These are phyloP conservation scores for Hemicentrotus pulcherrimus DNA, from an alignment of 35 echinoderm and acorn worm genomes.

Conservation along the genomic window DNA sequence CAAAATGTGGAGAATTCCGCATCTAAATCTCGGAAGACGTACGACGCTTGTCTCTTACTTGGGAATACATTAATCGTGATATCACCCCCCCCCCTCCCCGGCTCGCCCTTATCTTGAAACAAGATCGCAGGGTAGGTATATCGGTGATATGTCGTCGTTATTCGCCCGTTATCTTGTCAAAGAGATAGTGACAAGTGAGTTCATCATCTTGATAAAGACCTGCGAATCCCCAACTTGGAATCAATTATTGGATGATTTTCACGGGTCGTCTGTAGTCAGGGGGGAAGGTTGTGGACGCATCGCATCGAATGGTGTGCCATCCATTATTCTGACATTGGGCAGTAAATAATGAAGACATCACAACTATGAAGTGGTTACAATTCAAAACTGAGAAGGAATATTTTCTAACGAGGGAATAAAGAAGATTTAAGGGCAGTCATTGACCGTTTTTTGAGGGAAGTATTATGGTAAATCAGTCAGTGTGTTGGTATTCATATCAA, in stretches of 20 bases:
- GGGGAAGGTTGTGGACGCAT: background rate
- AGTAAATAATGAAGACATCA: conserved; percentile 5
- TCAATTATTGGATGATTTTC: conserved; percentile 19
- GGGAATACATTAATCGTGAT: background rate
- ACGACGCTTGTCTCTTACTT: background rate
- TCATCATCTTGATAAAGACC: background rate
- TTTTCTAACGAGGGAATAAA: background rate
- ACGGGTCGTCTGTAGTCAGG: background rate
- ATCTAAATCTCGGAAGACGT: conserved; percentile 3
- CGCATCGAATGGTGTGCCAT: background rate
- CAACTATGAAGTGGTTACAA: background rate
- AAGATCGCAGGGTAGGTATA: background rate
- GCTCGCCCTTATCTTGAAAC: background rate
- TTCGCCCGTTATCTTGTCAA: background rate
- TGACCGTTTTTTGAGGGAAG: no score
- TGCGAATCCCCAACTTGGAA: background rate
- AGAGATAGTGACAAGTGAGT: background rate
- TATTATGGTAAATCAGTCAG: no score
- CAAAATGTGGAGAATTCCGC: background rate
- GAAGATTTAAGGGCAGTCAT: no score
- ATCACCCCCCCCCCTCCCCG: background rate
- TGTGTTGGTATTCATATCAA: no score
- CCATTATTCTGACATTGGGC: background rate
- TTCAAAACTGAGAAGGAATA: background rate
- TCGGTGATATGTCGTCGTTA: background rate